Evolutionary conservation across 2,888 invertebrate species (phyloP).

Genomic region (Boloria euphrosyne): DNA sequence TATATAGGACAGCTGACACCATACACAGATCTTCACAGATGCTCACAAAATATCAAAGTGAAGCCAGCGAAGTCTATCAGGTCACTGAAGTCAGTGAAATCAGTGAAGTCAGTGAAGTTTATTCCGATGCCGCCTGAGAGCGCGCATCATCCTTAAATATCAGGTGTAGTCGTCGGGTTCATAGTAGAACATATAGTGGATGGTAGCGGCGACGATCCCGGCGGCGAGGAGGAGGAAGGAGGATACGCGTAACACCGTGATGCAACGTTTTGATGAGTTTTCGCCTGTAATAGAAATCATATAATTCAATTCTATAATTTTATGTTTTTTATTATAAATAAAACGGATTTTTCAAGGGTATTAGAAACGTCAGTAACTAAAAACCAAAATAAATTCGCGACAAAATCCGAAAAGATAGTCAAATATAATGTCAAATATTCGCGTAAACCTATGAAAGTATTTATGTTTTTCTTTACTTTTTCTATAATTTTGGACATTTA

Average conservation of each 20-base stretch:
- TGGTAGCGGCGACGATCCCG: conserved; percentile 47
- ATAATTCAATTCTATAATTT: conserved; percentile 14
- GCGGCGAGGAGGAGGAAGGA: conserved; percentile 52
- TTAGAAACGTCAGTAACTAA: no score
- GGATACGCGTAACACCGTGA: conserved; percentile 50
- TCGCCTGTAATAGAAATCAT: conserved; percentile 58
- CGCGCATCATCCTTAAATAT: conserved; percentile 21
- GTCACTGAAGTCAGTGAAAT: background rate
- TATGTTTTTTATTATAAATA: background rate
- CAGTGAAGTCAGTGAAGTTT: conserved; percentile 12
- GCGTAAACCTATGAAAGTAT: no score
- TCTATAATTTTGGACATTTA: no score
- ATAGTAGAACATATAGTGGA: conserved; percentile 49
- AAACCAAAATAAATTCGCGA: no score
- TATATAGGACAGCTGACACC: background rate
- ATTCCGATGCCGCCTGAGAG: conserved; percentile 9
- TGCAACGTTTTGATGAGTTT: conserved; percentile 51
- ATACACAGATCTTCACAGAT: no score
- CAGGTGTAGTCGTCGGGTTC: conserved; percentile 49
- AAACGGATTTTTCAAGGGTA: no score
- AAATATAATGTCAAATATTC: no score
- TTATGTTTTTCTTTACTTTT: no score
- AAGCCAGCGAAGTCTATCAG: no score
- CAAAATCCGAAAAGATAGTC: no score
- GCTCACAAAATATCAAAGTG: no score